Percentiles rank a stretch among this genome's conserved stretches.
Evolutionary conservation across 2,888 invertebrate species (phyloP).

Genomic region (Drosophila maculinotata): DNA sequence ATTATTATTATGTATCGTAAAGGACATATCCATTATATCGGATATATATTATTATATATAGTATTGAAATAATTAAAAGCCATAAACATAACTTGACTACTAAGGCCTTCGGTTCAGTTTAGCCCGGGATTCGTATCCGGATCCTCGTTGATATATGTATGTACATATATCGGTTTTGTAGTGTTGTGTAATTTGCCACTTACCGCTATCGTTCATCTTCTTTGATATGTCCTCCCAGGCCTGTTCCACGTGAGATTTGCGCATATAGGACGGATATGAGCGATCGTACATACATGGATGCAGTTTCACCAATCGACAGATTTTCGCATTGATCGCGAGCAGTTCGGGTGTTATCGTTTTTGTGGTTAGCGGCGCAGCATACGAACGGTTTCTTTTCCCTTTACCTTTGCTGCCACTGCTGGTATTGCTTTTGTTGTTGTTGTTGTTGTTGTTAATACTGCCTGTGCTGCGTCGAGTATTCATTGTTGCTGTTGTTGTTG

Average conservation of each 20-base stretch:
- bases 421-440: slow-evolving; percentile 5
- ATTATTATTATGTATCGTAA: no score
- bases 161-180: neutral
- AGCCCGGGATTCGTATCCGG: no score
- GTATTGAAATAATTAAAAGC: no score
- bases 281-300: slow-evolving; percentile 83
- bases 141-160: no score
- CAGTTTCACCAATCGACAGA: slow-evolving; percentile 78
- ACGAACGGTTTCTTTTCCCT: slow-evolving; percentile 17
- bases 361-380: slow-evolving; percentile 37
- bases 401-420: slow-evolving; percentile 28
- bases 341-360: slow-evolving; percentile 74
- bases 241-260: slow-evolving; percentile 77
- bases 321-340: slow-evolving; percentile 78
- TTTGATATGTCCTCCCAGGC: slow-evolving; percentile 82
- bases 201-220: slow-evolving; percentile 79
- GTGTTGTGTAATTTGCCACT: slow-evolving; percentile 36
- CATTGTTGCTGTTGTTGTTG: slow-evolving; percentile 15
- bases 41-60: no score
- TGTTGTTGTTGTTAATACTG: slow-evolving; percentile 12
- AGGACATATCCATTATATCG: no score
- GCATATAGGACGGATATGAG: slow-evolving; percentile 74
- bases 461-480: slow-evolving; percentile 15
- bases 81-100: no score
- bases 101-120: no score